phyloP scores from a whole-genome alignment of 2,113 vertebrate species.

The Poeciliopsis turrubarensis region DNA sequence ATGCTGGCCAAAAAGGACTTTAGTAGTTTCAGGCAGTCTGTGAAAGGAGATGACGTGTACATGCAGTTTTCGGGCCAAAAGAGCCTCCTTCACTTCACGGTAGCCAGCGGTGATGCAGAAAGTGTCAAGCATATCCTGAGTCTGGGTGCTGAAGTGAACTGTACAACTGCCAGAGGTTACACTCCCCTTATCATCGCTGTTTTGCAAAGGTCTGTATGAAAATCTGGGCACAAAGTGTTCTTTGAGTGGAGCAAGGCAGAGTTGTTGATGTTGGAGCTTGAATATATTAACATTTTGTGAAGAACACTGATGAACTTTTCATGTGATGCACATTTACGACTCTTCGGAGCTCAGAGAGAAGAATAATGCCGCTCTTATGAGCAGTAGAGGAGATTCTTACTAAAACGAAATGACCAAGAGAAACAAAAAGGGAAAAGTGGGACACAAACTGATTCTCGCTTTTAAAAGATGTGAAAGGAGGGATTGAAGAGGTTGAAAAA shows the following conservation, averaged over 20 bases:
- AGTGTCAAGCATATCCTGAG: slow-evolving; percentile 80
- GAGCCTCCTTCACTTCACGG: slow-evolving; percentile 81
- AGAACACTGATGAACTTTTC: neutral
- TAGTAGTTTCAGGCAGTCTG: slow-evolving; percentile 64
- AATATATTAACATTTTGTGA: neutral
- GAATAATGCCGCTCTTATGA: neutral
- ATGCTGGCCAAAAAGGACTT: slow-evolving; percentile 75
- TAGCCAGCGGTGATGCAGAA: slow-evolving; percentile 75
- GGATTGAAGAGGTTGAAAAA: no score
- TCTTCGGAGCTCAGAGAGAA: neutral
- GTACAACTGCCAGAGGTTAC: slow-evolving; percentile 72
- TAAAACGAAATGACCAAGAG: neutral
- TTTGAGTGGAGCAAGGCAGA: neutral
- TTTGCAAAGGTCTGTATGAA: slow-evolving; percentile 70
- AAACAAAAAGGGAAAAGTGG: neutral
- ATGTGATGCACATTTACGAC: neutral
- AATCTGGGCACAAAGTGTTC: neutral
- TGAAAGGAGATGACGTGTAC: slow-evolving; percentile 66
- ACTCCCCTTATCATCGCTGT: slow-evolving; percentile 82
- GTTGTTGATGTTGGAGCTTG: neutral
- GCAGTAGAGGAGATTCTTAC: neutral
- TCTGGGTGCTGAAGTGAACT: slow-evolving; percentile 78
- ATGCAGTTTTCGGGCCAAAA: slow-evolving; percentile 66
- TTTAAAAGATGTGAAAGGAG: neutral
- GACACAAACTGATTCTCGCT: neutral